Evolutionary conservation across 2,888 invertebrate genomes (phyloP), one percentile per base, ranked within the genome.

Genomic region (Zygogramma bicolorata): DNA sequence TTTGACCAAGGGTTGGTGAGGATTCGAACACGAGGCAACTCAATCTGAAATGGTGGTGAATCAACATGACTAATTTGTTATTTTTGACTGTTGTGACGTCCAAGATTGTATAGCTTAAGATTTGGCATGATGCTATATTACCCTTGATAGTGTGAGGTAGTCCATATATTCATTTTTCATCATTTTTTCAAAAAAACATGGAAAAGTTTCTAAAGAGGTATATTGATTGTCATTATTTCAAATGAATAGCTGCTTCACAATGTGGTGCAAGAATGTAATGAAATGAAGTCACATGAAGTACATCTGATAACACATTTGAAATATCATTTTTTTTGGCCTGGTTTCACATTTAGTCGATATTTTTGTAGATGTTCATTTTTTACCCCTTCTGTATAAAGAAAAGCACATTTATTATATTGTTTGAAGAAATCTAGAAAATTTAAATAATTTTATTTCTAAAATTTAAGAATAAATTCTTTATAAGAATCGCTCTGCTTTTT

Each of bases 11-110:
- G 62, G 58, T 60, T 69, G 71, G 67, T 70, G 58, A 62, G 49
- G 70, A 70, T 60, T 69, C 25, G 61, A 58, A 57, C 58, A 65
- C 69, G 63, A 49, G 49, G 60, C 70, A 46, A 63, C 65, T 74
- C 68, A 66, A 67, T 68, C 72, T 73, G 42, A 71, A 72, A 62
- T 72, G 73, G 71, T 73, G 67, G 69, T 73, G 71, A 77, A 74
- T 68, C 62, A 68, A 75, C 69, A 65, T 68, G 73, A 70, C 74
- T 71, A 68, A 65, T 68, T 69, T 69, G 68, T 77, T 75, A 73
- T 76, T 78, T 78, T 74, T 80, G 79, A 76, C 74, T 79, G 77
- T 81, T 75, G 80, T 81, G 81, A 75, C 81, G 80, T 82, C 79
- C 81, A 81, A 70, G 66, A 77, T 77, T 79, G 74, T 78, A 79